Base-by-base conservation (phyloP, 2,797 vertebrate genomes). In the Melanotaenia trifasciata region DNA sequence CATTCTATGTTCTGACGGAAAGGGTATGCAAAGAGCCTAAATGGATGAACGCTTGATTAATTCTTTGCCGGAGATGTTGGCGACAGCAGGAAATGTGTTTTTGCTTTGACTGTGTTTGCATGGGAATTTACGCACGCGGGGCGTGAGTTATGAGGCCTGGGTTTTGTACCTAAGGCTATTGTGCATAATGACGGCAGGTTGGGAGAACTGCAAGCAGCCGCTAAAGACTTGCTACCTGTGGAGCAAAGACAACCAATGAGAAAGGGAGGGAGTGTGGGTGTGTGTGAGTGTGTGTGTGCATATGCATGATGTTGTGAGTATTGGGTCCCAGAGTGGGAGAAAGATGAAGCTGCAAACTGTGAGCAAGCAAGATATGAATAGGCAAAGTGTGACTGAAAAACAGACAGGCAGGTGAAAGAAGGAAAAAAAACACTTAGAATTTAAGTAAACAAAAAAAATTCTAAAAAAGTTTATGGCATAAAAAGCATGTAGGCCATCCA, bases 1-100 rank as follows among this genome's bases (percentile, higher is more conserved):
- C 96, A 94, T 96, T 92, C 87, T 96, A 96, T 95, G 95, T 95
- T 95, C 96, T 96, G 98, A 97, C 97, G 93, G 96, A 97, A 94
- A 99, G 97, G 97, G 96, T 98, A 99, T 98, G 97, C 97, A 99
- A 98, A 99, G 96, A 98, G 97, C 96, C 96, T 98, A 96, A 97
- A 99, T 98, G 98, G 97, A 96, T 98, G 97, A 98, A 99, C 96
- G 97, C 96, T 98, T 99, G 98, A 99, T 99, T 98, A 97, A 99
- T 98, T 98, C 94, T 97, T 92, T 97, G 94, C 95, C 95, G 94
- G 96, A 96, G 95, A 96, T 95, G 95, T 96, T 96, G 95, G 96
- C 96, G 96, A 98, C 97, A 98, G 96, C 96, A 96, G 96, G 96
- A 98, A 98, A 97, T 97, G 96, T 96, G 95, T 93, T 98, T 97